Percentiles rank a stretch among this genome's conserved stretches.
Conservation (phyloP, 1,140 invertebrate genomes). For the Pseudobourletiella spinata region DNA sequence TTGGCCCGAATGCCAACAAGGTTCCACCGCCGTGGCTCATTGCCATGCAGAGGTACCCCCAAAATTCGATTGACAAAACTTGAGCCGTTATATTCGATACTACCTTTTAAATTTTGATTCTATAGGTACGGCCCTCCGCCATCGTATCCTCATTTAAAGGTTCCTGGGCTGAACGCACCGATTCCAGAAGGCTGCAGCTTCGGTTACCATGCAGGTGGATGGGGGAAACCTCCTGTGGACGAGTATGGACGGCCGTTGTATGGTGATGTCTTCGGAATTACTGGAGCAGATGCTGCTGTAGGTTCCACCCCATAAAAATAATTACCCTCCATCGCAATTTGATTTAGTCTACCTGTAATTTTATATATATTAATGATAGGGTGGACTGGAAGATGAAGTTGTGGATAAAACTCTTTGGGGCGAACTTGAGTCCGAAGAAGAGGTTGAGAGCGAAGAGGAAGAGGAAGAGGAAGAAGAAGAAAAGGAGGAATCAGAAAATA, state of each 20-base stretch:
- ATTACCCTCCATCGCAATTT: no score
- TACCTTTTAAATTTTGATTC: background rate
- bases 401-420: conserved; percentile 93
- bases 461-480: conserved; percentile 67
- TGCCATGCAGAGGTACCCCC: conserved; percentile 83
- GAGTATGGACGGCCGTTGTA: conserved; percentile 95
- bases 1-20: conserved; percentile 78
- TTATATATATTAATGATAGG: no score
- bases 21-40: conserved; percentile 98
- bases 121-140: conserved; percentile 88
- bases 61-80: background rate
- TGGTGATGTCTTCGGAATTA: conserved; percentile 93
- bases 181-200: conserved; percentile 95
- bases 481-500: conserved; percentile 46
- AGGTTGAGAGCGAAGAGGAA: conserved; percentile 72
- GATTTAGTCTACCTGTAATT: no score
- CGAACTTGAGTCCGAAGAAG: conserved; percentile 90
- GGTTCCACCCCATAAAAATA: no score
- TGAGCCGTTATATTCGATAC: no score
- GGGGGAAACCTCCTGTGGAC: conserved; percentile 99
- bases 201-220: conserved; percentile 97
- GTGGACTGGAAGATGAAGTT: conserved; percentile 59
- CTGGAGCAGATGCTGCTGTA: conserved; percentile 52
- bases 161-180: conserved; percentile 84
- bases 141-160: conserved; percentile 97